Percentiles rank a stretch among this genome's conserved stretches.
Evolutionary conservation across 2,113 vertebrate genomes (phyloP).

Genomic region (Xenotilapia flavipinnis): DNA sequence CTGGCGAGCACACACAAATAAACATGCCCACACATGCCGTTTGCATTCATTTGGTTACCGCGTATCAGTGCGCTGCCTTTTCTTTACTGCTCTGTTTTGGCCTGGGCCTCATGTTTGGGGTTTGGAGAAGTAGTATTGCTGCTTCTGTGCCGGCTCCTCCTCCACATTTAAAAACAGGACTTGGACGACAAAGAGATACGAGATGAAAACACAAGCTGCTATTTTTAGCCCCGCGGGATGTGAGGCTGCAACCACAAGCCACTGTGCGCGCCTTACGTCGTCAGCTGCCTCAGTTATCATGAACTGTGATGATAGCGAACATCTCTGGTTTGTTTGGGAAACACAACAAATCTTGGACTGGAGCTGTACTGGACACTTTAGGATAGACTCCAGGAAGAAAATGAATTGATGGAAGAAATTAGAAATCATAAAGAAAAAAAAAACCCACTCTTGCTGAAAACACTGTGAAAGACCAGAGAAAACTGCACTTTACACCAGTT

Average conservation of each 20-base stretch:
- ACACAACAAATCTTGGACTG: neutral
- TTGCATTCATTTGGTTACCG: neutral
- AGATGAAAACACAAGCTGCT: conserved; percentile 49
- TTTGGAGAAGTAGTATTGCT: neutral
- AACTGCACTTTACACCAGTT: neutral
- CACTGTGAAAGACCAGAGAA: neutral
- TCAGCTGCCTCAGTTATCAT: conserved; percentile 10
- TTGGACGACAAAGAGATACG: conserved; percentile 43
- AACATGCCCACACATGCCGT: conserved; percentile 17
- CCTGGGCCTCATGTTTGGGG: neutral
- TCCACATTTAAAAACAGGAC: conserved; percentile 48
- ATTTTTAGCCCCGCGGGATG: conserved; percentile 55
- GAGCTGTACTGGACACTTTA: neutral
- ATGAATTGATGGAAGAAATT: neutral
- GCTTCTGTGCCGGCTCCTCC: conserved; percentile 2
- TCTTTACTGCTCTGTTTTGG: neutral
- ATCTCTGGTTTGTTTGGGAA: neutral
- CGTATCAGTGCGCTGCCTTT: neutral
- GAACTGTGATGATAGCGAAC: neutral
- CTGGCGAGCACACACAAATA: conserved; percentile 33
- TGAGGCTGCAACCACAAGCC: conserved; percentile 30
- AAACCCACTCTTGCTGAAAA: neutral
- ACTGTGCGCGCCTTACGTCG: neutral
- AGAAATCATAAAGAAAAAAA: neutral
- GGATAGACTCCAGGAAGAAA: neutral